Evolutionary conservation across 2,797 vertebrate genomes (phyloP).

Genomic region (Phalanger gymnotis): DNA sequence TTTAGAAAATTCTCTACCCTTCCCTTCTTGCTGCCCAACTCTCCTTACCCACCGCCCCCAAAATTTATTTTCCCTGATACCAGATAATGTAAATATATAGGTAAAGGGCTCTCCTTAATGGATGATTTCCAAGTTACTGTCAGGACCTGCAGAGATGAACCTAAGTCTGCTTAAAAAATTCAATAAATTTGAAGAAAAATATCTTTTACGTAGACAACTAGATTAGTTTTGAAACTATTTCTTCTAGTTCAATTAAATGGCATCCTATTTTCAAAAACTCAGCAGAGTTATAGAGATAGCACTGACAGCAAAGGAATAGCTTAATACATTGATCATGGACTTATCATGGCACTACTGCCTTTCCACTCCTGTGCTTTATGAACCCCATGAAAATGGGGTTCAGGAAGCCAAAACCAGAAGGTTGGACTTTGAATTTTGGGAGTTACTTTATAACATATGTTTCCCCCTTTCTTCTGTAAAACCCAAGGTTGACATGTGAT

Average conservation of each 20-base stretch:
- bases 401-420: background rate
- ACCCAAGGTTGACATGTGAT: slow-evolving; percentile 1
- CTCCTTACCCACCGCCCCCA: rapidly evolving
- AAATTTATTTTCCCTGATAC: background rate
- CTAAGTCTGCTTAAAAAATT: slow-evolving; percentile 64
- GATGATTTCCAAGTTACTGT: background rate
- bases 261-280: background rate
- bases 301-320: background rate
- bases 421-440: background rate
- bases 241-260: background rate
- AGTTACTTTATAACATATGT: rapidly evolving
- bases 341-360: background rate
- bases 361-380: background rate
- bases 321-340: background rate
- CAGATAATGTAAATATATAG: background rate
- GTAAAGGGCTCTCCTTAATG: background rate
- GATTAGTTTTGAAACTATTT: background rate
- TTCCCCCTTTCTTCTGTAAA: background rate
- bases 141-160: background rate
- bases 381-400: rapidly evolving
- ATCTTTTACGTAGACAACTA: slow-evolving; percentile 7
- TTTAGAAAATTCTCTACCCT: rapidly evolving
- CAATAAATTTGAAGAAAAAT: slow-evolving; percentile 51
- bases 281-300: background rate
- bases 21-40: background rate